Percentiles rank a stretch among this genome's conserved stretches.
Conservation (phyloP, 2,113 vertebrate genomes). For the Phoenicopterus ruber region DNA sequence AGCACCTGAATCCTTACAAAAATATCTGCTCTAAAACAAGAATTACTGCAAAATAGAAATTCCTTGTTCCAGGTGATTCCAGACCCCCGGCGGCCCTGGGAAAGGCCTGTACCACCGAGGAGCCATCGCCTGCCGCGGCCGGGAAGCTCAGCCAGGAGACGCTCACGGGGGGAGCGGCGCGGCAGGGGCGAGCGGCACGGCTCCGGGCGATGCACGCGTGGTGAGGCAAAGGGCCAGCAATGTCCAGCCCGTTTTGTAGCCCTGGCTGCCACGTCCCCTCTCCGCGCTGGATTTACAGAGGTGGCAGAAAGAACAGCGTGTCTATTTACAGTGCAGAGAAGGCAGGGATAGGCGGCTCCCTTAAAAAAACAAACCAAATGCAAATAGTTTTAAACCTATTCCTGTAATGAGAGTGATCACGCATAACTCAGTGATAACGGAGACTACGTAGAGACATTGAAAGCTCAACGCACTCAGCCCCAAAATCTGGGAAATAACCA, state of each 20-base stretch:
- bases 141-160: background rate
- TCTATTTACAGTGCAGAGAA: fast-evolving
- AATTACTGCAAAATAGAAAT: background rate
- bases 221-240: fast-evolving
- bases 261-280: background rate
- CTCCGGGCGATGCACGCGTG: fast-evolving
- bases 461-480: background rate
- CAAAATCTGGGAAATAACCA: background rate
- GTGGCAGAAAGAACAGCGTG: background rate
- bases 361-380: background rate
- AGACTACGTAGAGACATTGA: fast-evolving
- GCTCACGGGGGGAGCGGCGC: background rate
- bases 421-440: background rate
- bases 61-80: background rate
- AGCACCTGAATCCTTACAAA: constrained; percentile 23
- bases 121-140: fast-evolving
- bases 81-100: background rate
- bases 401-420: background rate
- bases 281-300: background rate
- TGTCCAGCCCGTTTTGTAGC: fast-evolving
- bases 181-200: fast-evolving
- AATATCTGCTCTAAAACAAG: background rate
- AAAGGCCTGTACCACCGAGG: background rate
- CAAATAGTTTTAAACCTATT: background rate
- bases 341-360: background rate